phyloP scores from a whole-genome alignment of 2,113 vertebrate genomes.

The Leptosomus discolor region DNA sequence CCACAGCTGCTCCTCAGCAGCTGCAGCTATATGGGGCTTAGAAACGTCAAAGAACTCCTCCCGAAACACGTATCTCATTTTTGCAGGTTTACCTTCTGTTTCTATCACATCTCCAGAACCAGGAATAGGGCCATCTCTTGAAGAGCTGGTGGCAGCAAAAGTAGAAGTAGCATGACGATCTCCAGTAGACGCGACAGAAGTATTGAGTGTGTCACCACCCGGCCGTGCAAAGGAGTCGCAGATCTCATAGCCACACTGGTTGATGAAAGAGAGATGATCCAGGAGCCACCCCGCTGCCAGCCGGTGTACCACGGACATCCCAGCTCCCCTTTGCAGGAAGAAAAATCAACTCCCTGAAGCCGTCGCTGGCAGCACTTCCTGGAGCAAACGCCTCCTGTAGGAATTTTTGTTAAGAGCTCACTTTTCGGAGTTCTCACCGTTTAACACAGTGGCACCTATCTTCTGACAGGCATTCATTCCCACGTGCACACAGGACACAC shows the following conservation, averaged over 20 bases:
- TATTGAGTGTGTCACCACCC: background rate
- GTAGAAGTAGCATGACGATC: background rate
- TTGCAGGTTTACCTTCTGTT: background rate
- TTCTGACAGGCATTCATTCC: background rate
- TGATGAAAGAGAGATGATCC: conserved; percentile 81
- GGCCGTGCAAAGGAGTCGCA: background rate
- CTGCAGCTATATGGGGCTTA: conserved; percentile 62
- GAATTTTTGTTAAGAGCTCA: background rate
- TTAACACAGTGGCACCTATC: background rate
- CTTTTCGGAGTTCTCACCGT: background rate
- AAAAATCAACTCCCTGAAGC: background rate
- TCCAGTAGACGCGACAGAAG: background rate
- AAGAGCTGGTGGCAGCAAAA: background rate
- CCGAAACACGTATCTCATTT: conserved; percentile 54
- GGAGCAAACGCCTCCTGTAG: background rate
- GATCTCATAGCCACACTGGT: conserved; percentile 68
- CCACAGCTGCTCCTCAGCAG: background rate
- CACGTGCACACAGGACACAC: accelerated
- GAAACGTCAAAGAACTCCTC: conserved; percentile 69
- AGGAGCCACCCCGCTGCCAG: conserved; percentile 78
- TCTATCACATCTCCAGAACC: background rate
- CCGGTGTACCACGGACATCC: conserved; percentile 78
- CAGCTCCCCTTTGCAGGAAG: background rate
- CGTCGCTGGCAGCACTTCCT: accelerated
- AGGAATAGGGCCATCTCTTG: background rate